Evolutionary conservation across 2,113 vertebrate species (phyloP).

Genomic region (Melanostigma gelatinosum): DNA sequence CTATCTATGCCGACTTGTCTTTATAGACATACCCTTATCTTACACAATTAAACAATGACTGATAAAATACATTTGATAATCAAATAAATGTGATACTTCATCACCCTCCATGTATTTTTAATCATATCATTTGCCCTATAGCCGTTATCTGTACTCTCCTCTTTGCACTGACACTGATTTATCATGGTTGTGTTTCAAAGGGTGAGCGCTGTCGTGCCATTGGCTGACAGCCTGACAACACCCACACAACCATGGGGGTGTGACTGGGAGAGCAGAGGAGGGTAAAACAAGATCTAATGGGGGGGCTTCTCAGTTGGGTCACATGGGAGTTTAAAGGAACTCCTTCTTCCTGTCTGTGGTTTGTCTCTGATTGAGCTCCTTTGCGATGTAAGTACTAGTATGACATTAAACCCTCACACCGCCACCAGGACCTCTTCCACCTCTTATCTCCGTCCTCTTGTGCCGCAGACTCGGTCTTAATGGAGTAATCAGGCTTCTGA

Average conservation of each 20-base stretch:
- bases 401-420: background rate
- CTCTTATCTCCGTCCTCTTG: background rate
- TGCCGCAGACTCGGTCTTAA: background rate
- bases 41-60: background rate
- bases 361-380: background rate
- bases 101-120: slow-evolving; percentile 1
- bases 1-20: background rate
- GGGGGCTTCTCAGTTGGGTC: slow-evolving; percentile 5
- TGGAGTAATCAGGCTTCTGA: background rate
- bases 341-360: background rate
- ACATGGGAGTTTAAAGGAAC: slow-evolving; percentile 1
- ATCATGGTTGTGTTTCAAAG: slow-evolving; percentile 69
- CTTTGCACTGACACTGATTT: slow-evolving; percentile 49
- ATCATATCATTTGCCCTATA: background rate
- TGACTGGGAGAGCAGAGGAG: slow-evolving; percentile 33
- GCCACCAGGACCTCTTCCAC: background rate
- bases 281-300: background rate
- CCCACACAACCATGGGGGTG: slow-evolving; percentile 66
- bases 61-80: slow-evolving; percentile 14
- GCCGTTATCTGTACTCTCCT: slow-evolving; percentile 25
- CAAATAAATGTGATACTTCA: background rate
- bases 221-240: slow-evolving; percentile 80
- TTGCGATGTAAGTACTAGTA: background rate
- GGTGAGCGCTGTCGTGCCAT: slow-evolving; percentile 61
- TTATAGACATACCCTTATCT: background rate